Evolutionary conservation across 2,888 invertebrate genomes (phyloP).

Genomic region (Crematogaster levior): DNA sequence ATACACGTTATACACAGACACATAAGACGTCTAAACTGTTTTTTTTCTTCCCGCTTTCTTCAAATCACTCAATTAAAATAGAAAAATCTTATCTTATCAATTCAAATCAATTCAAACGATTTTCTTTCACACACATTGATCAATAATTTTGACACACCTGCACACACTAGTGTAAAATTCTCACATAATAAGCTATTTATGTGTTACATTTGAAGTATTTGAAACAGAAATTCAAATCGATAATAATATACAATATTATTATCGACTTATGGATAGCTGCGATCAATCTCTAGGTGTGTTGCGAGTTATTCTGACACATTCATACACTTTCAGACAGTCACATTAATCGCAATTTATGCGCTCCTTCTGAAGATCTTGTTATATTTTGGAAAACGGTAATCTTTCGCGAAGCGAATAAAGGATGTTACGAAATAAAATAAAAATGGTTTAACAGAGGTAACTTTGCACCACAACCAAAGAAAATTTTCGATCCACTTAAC

Average conservation of each 20-base stretch:
- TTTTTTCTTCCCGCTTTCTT: slow-evolving; percentile 33
- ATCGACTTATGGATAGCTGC: slow-evolving; percentile 76
- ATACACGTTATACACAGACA: slow-evolving; percentile 43
- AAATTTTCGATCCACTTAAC: neutral
- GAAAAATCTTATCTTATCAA: too few species aligned
- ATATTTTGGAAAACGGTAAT: neutral
- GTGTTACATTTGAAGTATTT: slow-evolving; percentile 74
- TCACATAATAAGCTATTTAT: slow-evolving; percentile 71
- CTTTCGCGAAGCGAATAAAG: neutral
- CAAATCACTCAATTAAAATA: slow-evolving; percentile 40
- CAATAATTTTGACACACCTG: slow-evolving; percentile 77
- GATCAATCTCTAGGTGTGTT: slow-evolving; percentile 72
- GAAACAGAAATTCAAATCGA: slow-evolving; percentile 72
- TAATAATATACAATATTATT: slow-evolving; percentile 60
- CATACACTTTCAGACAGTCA: slow-evolving; percentile 47
- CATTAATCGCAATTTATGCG: slow-evolving; percentile 25
- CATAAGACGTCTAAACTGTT: slow-evolving; percentile 36
- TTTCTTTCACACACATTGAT: slow-evolving; percentile 78
- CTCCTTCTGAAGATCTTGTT: neutral
- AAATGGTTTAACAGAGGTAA: neutral
- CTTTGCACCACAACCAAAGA: slow-evolving; percentile 2
- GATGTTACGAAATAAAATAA: slow-evolving; percentile 7
- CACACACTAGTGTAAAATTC: slow-evolving; percentile 77
- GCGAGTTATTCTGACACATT: slow-evolving; percentile 56
- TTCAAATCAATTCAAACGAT: slow-evolving; percentile 62